Base-by-base conservation (phyloP, 2,113 vertebrate genomes). In the Menidia beryllina region DNA sequence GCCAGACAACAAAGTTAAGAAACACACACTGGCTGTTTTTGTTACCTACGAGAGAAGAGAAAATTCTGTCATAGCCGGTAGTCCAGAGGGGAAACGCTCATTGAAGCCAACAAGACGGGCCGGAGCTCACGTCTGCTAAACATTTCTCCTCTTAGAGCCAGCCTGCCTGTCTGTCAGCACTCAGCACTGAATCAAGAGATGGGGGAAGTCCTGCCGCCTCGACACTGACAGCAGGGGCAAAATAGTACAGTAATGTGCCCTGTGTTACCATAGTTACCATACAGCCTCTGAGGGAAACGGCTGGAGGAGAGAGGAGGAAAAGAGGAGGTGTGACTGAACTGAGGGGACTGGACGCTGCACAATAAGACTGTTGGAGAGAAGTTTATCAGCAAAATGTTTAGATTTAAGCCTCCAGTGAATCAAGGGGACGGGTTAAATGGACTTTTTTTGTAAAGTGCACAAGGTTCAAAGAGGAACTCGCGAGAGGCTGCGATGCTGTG, bases 231-330 rank as follows among this genome's bases (percentile, higher is more conserved):
- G n/a, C n/a, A 45, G 41, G 3, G 5, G 41, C 14, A 43, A 50
- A 39, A 48, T 69, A 54, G 61, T 65, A 66, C 52, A 30, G 36
- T 14, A 10, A n/a, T 25, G 17, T 38, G 25, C 19, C 20, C 39
- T 55, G 25, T 1, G 70, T 91, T 83, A 21, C 85, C 75, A 85
- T 91, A 59, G 89, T 62, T 83, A 91, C 89, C 8, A 6, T 30
- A 55, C 48, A 10, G 54, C 30, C 10, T 21, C 47, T 56, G 50
- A 34, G 51, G 50, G 58, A 45, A 83, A 86, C 78, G 82, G 75
- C 83, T 81, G 83, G 76, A 84, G 63, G 36, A n/a, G 64, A 63
- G 25, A 39, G 71, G 72, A 70, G 48, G 51, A 68, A 7, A n/a
- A 4, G 38, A 25, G 27, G 14, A 57, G n/a, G 50, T 62, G 54